Evolutionary conservation across 2,797 vertebrate genomes (phyloP), one percentile per base, ranked within the genome.

Genomic region (Anas acuta): DNA sequence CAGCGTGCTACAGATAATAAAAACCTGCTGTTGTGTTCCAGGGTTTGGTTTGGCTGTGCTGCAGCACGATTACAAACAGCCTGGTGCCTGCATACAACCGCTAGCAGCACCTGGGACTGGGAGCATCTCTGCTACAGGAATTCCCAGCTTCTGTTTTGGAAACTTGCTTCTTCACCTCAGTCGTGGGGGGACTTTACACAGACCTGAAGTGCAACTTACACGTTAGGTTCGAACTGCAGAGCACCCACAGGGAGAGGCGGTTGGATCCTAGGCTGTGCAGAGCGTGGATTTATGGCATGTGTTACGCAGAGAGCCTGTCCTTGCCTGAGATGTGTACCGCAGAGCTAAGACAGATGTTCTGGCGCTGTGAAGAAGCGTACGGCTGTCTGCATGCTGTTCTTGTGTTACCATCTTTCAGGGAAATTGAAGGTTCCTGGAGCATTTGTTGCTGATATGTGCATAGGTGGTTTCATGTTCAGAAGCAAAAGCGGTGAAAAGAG

Each of bases 341-440:
- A 39, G 51, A 60, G 33, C 39, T 66, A 35, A 41, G 39, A 30
- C 18, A 21, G 17, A 23, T 53, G 25, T 53, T 43, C 54, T 76
- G 64, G 47, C 11, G 5, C 49, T 43, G 30, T n/a, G 26, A 61
- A 33, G 43, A 70, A 33, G 12, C 0, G 0, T 26, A 43, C 43
- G 26, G 5, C 57, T 39, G 53, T 1, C 4, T 60, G 33, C 7
- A 7, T 13, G 21, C 62, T 62, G 23, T 8, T 65, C 33, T 73
- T 53, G 9, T 45, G 30, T 33, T 75, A 32, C 32, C n/a, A 6
- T 57, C 33, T 56, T 60, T 65, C 33, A 35, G 5, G 51, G 56
- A 45, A 74, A 25, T 13, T 13, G 30, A 45, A 82, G 30, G n/a
- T 71, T 83, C 30, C 49, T 26, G 8, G 30, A 32, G 37, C 80